Evolutionary conservation across 2,113 vertebrate genomes (phyloP).

Genomic region (Brachirus orientalis): DNA sequence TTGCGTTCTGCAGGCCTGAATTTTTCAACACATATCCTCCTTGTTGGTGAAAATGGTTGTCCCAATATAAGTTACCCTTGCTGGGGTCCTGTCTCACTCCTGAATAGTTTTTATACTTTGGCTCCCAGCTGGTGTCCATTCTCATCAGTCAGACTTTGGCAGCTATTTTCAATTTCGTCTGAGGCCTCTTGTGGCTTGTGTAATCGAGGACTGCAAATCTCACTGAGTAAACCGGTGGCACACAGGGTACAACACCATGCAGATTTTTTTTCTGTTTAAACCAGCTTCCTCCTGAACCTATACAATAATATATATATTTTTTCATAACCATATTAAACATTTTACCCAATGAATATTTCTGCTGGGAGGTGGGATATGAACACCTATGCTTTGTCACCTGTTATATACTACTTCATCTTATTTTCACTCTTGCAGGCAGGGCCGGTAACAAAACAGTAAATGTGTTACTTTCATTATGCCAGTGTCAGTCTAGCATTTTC

Average conservation of each 20-base stretch:
- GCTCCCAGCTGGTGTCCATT: neutral
- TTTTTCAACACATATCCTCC: conserved; percentile 19
- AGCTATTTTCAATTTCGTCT: conserved; percentile 35
- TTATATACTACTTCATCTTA: too few species aligned
- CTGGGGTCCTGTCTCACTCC: neutral
- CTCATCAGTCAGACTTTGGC: conserved; percentile 4
- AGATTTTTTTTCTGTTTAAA: conserved; percentile 11
- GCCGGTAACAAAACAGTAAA: too few species aligned
- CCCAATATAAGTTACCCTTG: neutral
- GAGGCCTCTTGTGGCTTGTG: conserved; percentile 18
- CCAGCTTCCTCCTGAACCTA: conserved; percentile 12
- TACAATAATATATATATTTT: too few species aligned
- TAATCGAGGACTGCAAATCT: conserved; percentile 29
- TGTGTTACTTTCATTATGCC: too few species aligned
- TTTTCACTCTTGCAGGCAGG: too few species aligned
- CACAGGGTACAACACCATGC: conserved; percentile 15
- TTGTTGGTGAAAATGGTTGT: neutral
- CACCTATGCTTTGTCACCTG: too few species aligned
- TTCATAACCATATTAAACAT: too few species aligned
- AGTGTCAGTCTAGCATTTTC: too few species aligned
- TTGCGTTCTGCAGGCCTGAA: conserved; percentile 18
- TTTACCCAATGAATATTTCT: too few species aligned
- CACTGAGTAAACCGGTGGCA: conserved; percentile 13
- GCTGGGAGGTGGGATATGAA: too few species aligned
- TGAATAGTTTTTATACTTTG: neutral